Conservation (phyloP, 2,113 vertebrate genomes). For the Pandion haliaetus region DNA sequence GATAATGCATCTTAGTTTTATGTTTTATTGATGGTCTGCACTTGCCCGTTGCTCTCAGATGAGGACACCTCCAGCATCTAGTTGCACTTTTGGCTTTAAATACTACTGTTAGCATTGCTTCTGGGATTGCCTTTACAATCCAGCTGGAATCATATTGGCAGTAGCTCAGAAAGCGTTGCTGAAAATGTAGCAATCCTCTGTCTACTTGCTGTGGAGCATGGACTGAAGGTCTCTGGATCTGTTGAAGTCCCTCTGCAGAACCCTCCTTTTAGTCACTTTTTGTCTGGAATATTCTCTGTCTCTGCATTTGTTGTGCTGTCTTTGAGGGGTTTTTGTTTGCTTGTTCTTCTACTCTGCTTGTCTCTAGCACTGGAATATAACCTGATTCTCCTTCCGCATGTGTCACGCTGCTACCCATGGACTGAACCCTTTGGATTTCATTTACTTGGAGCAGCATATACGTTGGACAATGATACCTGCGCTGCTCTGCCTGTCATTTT, state of each 20-base stretch:
- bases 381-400: neutral
- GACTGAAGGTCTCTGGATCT: neutral
- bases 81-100: neutral
- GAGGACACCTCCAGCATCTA: neutral
- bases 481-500: neutral
- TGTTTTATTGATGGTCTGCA: neutral
- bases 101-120: neutral
- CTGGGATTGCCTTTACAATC: neutral
- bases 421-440: neutral
- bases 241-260: neutral
- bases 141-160: neutral
- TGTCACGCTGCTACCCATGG: rapidly evolving
- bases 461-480: neutral
- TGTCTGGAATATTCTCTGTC: neutral
- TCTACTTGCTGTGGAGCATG: neutral
- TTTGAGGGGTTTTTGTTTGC: neutral
- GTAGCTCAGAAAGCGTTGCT: neutral
- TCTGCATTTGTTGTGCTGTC: neutral
- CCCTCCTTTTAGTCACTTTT: neutral
- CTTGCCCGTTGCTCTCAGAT: neutral
- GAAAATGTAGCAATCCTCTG: neutral
- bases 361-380: neutral
- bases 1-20: neutral
- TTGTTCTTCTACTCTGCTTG: neutral
- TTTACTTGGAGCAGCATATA: rapidly evolving